phyloP scores from a whole-genome alignment of 2,113 vertebrate genomes.

The Fulmarus glacialis region DNA sequence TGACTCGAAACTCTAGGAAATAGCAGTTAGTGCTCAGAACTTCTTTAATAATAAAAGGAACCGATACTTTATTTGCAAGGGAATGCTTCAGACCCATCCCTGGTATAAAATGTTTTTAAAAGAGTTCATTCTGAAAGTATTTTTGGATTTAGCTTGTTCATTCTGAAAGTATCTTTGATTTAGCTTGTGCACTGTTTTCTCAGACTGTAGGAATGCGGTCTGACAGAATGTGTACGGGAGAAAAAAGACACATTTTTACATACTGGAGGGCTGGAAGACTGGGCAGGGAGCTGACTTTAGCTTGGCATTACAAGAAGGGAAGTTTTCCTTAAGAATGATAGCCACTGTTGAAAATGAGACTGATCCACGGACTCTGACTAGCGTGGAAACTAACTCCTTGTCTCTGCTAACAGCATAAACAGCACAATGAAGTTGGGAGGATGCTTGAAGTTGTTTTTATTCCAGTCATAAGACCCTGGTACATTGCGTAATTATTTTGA shows the following conservation, averaged over 20 bases:
- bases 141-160: background rate
- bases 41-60: background rate
- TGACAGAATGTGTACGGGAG: background rate
- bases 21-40: background rate
- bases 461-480: background rate
- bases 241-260: background rate
- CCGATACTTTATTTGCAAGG: background rate
- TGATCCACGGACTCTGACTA: background rate
- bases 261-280: background rate
- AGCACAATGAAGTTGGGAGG: background rate
- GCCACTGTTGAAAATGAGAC: background rate
- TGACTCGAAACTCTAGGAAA: background rate
- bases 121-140: background rate
- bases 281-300: background rate
- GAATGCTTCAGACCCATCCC: background rate
- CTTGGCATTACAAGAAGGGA: background rate
- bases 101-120: background rate
- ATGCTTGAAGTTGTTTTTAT: slow-evolving; percentile 2
- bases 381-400: background rate
- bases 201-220: background rate
- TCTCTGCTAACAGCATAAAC: background rate
- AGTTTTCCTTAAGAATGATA: background rate
- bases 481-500: background rate
- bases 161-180: background rate
- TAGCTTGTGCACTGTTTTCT: background rate